phyloP scores from a whole-genome alignment of 2,888 invertebrate species.

The Pelosia muscerda region DNA sequence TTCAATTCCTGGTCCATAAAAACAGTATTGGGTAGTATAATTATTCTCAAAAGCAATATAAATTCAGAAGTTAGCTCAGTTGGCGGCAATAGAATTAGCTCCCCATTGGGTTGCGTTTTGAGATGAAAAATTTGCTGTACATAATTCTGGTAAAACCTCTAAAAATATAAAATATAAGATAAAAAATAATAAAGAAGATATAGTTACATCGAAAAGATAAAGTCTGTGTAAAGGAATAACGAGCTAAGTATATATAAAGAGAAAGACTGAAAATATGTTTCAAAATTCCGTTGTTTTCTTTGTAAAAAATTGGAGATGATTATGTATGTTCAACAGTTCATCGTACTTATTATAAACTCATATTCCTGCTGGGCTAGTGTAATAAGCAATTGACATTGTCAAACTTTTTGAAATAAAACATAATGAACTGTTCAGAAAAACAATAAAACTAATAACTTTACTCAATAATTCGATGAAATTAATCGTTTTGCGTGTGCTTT shows the following conservation, averaged over 20 bases:
- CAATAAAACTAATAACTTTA: conserved; percentile 19
- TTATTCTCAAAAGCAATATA: neutral
- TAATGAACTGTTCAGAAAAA: conserved; percentile 42
- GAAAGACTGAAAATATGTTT: neutral
- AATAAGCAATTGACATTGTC: conserved; percentile 43
- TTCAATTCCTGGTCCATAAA: neutral
- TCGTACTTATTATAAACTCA: conserved; percentile 44
- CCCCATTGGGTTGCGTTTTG: neutral
- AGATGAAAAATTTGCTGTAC: neutral
- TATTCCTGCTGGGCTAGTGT: conserved; percentile 39
- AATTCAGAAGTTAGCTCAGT: neutral
- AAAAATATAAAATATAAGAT: too few species aligned
- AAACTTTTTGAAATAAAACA: conserved; percentile 30
- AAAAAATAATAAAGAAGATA: too few species aligned
- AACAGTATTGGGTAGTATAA: neutral
- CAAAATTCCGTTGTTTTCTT: neutral
- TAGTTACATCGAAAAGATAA: too few species aligned
- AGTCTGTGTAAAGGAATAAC: too few species aligned
- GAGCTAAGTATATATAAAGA: too few species aligned
- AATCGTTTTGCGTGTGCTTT: neutral
- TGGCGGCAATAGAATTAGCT: neutral
- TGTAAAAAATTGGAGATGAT: conserved; percentile 40
- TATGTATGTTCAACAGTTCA: conserved; percentile 39
- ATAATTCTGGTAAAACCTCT: too few species aligned
- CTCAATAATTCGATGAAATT: conserved; percentile 9